These are phyloP conservation scores for Busseola fusca DNA, from an alignment of 2,888 invertebrate genomes.

Conservation along the genomic window DNA sequence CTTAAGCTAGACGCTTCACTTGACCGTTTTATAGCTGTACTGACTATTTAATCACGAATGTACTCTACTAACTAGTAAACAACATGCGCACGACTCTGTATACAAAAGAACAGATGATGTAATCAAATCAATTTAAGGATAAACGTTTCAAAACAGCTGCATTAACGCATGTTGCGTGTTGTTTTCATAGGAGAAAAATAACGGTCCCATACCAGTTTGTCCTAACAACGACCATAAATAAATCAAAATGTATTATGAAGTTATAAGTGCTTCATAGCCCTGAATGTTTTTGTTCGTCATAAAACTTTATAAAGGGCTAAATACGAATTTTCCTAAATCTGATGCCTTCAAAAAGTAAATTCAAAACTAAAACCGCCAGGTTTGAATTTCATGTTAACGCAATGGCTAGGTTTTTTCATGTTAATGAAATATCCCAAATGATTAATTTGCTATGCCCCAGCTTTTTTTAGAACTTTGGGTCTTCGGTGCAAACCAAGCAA, in stretches of 20 bases:
- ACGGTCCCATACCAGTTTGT: background rate
- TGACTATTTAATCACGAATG: conserved; percentile 26
- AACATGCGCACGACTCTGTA: conserved; percentile 16
- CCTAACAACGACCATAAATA: background rate
- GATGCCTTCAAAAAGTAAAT: background rate
- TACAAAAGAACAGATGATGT: conserved; percentile 47
- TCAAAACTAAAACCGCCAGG: background rate
- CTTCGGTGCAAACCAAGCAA: background rate
- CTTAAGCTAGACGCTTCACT: conserved; percentile 10
- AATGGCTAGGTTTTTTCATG: too few relatives aligned
- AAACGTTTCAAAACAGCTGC: conserved; percentile 36
- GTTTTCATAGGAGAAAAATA: background rate
- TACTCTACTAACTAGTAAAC: conserved; percentile 35
- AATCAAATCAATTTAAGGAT: conserved; percentile 48
- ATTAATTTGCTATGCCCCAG: background rate
- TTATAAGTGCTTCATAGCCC: background rate
- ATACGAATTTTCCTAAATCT: background rate
- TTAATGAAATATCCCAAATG: background rate
- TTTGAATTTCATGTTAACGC: too few relatives aligned
- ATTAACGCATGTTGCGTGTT: conserved; percentile 18
- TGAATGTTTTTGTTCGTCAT: background rate
- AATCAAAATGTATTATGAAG: background rate
- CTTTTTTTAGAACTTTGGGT: background rate
- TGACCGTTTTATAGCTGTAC: conserved; percentile 15
- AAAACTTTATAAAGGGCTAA: background rate